These are phyloP conservation scores for Plestiodon gilberti DNA, from an alignment of 2,113 vertebrate genomes.

Conservation along the genomic window DNA sequence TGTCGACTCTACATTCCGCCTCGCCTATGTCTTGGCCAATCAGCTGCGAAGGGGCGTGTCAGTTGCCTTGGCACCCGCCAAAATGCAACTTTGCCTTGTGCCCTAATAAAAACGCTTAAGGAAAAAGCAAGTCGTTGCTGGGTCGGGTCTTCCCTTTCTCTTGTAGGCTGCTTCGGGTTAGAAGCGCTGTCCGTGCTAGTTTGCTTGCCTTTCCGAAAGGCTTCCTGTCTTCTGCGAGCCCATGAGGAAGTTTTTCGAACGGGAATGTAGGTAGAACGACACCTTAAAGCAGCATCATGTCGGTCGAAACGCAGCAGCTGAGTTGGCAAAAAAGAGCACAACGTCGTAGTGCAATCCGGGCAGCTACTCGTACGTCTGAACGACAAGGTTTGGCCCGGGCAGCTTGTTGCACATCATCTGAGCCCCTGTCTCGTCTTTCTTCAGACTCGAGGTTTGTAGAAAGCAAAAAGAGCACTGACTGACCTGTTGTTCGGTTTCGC, in stretches of 20 bases:
- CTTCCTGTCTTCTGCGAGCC: neutral
- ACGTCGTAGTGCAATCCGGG: fast-evolving
- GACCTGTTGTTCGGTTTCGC: neutral
- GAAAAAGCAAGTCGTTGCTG: fast-evolving
- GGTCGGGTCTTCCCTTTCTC: neutral
- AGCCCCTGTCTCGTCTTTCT: too few species aligned
- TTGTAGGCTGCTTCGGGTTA: neutral
- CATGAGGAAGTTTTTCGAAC: neutral
- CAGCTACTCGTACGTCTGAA: neutral
- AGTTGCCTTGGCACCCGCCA: neutral
- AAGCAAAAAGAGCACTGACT: neutral
- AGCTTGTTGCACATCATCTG: too few species aligned
- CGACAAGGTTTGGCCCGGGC: too few species aligned
- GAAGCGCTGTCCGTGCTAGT: neutral
- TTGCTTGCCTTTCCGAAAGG: neutral
- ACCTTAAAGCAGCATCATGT: neutral
- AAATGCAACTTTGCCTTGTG: neutral
- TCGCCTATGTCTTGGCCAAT: neutral
- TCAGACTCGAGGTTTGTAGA: neutral
- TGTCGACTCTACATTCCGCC: neutral
- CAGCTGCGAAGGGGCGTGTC: neutral
- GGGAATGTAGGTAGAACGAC: neutral
- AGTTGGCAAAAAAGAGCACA: neutral
- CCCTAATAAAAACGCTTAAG: neutral
- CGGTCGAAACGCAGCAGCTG: neutral